phyloP scores from a whole-genome alignment of 2,797 vertebrate species.

The Huso huso region DNA sequence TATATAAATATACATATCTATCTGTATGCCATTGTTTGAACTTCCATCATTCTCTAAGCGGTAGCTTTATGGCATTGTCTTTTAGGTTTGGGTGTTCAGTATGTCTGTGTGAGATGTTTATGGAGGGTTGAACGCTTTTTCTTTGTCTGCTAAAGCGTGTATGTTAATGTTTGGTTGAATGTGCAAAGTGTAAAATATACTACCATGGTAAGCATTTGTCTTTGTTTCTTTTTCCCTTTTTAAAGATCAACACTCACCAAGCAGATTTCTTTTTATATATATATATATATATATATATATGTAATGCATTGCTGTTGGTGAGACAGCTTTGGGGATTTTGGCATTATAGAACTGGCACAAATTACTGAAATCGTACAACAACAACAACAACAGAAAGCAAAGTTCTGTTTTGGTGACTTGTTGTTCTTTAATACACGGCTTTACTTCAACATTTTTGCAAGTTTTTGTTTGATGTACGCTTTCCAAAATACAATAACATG shows the following conservation, averaged over 20 bases:
- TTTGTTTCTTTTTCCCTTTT: constrained; percentile 62
- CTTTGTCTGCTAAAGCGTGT: constrained; percentile 46
- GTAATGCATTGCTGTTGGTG: too few species aligned
- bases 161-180: constrained; percentile 66
- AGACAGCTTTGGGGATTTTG: too few species aligned
- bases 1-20: constrained; percentile 39
- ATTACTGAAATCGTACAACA: too few species aligned
- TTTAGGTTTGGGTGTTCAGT: constrained; percentile 45
- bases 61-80: constrained; percentile 38
- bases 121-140: constrained; percentile 37
- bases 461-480: constrained; percentile 62
- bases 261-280: constrained; percentile 20
- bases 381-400: too few species aligned
- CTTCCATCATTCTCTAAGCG: constrained; percentile 59
- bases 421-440: constrained; percentile 72
- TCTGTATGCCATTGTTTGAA: constrained; percentile 90
- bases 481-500: constrained; percentile 74
- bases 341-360: too few species aligned
- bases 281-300: too few species aligned
- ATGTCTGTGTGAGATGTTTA: constrained; percentile 18
- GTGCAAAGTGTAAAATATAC: constrained; percentile 73
- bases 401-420: constrained; percentile 15
- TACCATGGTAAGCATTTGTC: constrained; percentile 70
- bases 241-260: constrained; percentile 81
- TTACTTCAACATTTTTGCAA: constrained; percentile 60